A percentile compares a stretch with the other conserved stretches of the same genome.
phyloP scores from a whole-genome alignment of 2,888 invertebrate species.

The Chorisops tibialis region DNA sequence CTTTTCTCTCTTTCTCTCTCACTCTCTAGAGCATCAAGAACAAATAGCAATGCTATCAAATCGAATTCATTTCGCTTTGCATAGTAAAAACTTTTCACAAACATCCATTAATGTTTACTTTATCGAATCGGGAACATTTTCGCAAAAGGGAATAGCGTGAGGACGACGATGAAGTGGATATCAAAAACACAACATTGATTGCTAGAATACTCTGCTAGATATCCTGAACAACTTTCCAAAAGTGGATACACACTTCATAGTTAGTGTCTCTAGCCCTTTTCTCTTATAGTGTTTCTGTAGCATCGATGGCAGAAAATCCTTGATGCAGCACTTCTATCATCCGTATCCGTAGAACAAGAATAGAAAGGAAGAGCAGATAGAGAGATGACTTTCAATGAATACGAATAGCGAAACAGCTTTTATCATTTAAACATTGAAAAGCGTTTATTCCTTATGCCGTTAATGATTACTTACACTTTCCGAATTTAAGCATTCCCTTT shows the following conservation, averaged over 20 bases:
- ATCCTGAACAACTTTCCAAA: slow-evolving; percentile 16
- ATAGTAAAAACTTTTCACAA: slow-evolving; percentile 18
- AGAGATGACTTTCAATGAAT: slow-evolving; percentile 21
- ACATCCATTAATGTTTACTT: slow-evolving; percentile 12
- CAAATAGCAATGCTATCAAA: no score
- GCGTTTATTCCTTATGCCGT: slow-evolving; percentile 12
- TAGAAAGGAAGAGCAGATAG: no score
- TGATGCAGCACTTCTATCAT: slow-evolving; percentile 22
- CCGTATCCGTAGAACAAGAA: no score
- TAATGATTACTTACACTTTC: slow-evolving; percentile 19
- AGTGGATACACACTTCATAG: slow-evolving; percentile 15
- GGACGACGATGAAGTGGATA: slow-evolving; percentile 9
- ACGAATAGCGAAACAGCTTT: slow-evolving; percentile 24
- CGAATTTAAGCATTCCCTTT: background rate
- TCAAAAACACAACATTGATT: slow-evolving; percentile 26
- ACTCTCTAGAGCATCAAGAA: no score
- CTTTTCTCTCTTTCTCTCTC: no score
- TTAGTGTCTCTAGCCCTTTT: background rate
- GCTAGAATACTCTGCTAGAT: slow-evolving; percentile 18
- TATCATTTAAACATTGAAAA: slow-evolving; percentile 25
- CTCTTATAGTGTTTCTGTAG: slow-evolving; percentile 3
- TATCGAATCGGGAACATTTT: background rate
- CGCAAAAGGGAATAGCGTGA: slow-evolving; percentile 10
- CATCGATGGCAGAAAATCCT: slow-evolving; percentile 13
- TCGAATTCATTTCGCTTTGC: slow-evolving; percentile 12